These are phyloP conservation scores for Arremon aurantiirostris DNA, from an alignment of 2,797 vertebrate species.

Conservation along the genomic window DNA sequence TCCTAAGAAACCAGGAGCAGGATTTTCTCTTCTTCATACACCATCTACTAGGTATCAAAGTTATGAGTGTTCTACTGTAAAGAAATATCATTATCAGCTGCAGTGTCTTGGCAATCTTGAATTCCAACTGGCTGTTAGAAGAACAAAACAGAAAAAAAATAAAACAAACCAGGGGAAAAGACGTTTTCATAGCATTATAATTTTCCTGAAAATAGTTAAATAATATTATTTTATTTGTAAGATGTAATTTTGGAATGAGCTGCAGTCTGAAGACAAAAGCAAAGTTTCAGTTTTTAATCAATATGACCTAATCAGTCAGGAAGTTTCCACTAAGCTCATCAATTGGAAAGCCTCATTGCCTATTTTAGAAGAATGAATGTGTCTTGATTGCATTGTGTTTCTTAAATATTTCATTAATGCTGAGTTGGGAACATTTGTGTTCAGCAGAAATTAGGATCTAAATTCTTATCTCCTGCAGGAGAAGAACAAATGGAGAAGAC, in stretches of 20 bases:
- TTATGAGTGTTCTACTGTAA: neutral
- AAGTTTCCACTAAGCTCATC: neutral
- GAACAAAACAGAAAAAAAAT: neutral
- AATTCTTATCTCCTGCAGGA: neutral
- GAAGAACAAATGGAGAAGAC: neutral
- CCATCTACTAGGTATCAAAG: neutral
- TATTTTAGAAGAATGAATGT: neutral
- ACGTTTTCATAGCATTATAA: neutral
- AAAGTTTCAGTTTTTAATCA: neutral
- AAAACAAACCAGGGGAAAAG: neutral
- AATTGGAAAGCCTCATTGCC: neutral
- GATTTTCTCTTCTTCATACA: neutral
- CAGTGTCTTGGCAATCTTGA: neutral
- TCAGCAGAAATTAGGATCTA: neutral
- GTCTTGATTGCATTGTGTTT: constrained; percentile 13
- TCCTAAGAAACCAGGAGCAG: neutral
- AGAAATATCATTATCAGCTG: neutral
- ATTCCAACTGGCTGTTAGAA: neutral
- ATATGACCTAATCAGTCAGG: neutral
- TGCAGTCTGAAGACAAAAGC: neutral
- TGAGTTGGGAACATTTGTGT: neutral
- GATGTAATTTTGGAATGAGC: neutral
- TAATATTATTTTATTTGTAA: neutral
- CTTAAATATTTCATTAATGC: constrained; percentile 16
- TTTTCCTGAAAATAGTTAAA: neutral